phyloP scores from a whole-genome alignment of 2,113 vertebrate species.

The Lampris megalopsis region DNA sequence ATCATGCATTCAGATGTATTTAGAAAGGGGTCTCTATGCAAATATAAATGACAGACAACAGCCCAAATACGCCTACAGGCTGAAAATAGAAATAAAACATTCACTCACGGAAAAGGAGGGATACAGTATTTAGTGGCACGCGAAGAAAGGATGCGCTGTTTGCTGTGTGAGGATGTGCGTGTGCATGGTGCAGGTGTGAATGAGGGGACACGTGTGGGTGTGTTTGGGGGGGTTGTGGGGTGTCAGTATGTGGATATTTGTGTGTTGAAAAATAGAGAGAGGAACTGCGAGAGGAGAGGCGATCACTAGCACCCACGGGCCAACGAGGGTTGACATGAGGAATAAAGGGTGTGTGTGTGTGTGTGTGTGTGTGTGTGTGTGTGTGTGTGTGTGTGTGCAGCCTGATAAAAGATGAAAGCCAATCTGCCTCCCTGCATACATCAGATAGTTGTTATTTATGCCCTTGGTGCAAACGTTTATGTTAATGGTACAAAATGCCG shows the following conservation, averaged over 20 bases:
- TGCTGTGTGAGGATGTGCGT: constrained; percentile 9
- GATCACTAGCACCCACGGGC: constrained; percentile 11
- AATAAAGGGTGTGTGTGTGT: constrained; percentile 12
- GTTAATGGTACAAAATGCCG: constrained; percentile 58
- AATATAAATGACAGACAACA: constrained; percentile 31
- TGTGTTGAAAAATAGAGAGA: not conserved
- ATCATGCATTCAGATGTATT: constrained; percentile 63
- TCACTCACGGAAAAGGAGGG: constrained; percentile 5
- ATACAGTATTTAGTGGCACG: not conserved
- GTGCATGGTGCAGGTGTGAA: constrained; percentile 4
- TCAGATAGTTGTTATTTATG: constrained; percentile 58
- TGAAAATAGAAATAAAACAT: constrained; percentile 24
- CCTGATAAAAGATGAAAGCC: constrained; percentile 54
- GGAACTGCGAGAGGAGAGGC: not conserved
- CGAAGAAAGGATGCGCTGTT: not conserved
- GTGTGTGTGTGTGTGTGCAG: constrained; percentile 1
- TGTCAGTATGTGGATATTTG: not conserved
- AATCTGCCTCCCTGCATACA: constrained; percentile 43
- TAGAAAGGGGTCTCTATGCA: constrained; percentile 33
- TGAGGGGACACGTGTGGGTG: constrained; percentile 4
- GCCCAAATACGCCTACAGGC: constrained; percentile 30
- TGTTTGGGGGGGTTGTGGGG: not conserved
- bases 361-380: too few relatives aligned
- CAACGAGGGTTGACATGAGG: constrained; percentile 21
- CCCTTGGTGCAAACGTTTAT: constrained; percentile 62